Conservation (phyloP, 2,888 invertebrate genomes). For the Latrodectus elegans region DNA sequence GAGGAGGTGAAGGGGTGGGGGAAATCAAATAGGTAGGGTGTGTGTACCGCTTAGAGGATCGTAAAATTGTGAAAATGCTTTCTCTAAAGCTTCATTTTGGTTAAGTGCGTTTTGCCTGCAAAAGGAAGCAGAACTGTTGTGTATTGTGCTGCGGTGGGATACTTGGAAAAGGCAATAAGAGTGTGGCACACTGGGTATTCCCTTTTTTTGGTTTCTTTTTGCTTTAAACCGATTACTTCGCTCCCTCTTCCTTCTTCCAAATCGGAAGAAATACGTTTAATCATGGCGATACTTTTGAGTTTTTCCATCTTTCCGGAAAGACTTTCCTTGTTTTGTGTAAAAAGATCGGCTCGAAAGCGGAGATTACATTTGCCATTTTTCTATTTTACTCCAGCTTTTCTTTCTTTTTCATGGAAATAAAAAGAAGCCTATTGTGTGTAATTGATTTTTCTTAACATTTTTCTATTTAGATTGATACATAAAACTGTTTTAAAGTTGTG, state of each 20-base stretch:
- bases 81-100: constrained; percentile 69
- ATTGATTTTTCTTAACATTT: too few species aligned
- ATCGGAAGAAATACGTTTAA: constrained; percentile 19
- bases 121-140: constrained; percentile 65
- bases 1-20: constrained; percentile 12
- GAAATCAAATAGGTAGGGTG: constrained; percentile 68
- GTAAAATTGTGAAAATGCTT: constrained; percentile 69
- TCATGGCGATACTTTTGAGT: constrained; percentile 3
- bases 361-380: too few species aligned
- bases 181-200: constrained; percentile 16
- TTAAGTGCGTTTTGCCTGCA: constrained; percentile 58
- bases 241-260: background rate
- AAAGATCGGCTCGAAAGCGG: too few species aligned
- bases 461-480: too few species aligned
- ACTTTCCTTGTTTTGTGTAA: background rate
- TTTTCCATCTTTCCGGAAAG: background rate
- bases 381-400: too few species aligned
- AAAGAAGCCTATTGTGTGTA: too few species aligned
- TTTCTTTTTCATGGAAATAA: too few species aligned
- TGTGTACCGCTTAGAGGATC: constrained; percentile 68
- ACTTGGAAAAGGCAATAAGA: constrained; percentile 49
- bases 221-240: constrained; percentile 29
- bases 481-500: too few species aligned
- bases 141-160: constrained; percentile 57
- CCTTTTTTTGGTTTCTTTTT: constrained; percentile 10